Conservation (phyloP, 2,113 vertebrate species). For the Xiphorhynchus elegans region DNA sequence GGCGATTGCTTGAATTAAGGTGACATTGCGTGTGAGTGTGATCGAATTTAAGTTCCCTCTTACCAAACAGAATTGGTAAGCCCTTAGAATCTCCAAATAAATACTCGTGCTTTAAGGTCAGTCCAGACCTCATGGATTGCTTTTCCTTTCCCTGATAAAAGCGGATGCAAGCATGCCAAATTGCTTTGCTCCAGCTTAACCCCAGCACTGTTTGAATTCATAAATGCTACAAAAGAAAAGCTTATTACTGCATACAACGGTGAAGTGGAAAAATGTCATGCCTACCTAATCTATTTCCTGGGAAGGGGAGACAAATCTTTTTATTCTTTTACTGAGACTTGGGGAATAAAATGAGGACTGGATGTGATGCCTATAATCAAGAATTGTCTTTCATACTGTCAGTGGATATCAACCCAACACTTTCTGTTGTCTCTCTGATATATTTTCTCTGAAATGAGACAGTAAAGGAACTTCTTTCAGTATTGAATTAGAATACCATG, state of each 20-base stretch:
- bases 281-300: constrained; percentile 66
- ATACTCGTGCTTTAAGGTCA: constrained; percentile 55
- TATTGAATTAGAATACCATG: not conserved
- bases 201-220: constrained; percentile 65
- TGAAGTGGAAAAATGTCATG: constrained; percentile 63
- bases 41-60: constrained; percentile 39
- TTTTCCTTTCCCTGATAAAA: constrained; percentile 70
- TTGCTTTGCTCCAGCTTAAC: constrained; percentile 77
- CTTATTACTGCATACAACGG: constrained; percentile 37
- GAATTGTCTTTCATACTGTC: constrained; percentile 40
- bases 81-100: constrained; percentile 47
- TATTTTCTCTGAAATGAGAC: not conserved
- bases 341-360: constrained; percentile 36
- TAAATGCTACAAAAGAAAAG: constrained; percentile 69
- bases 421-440: not conserved
- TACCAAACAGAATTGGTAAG: constrained; percentile 50
- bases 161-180: constrained; percentile 66
- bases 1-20: constrained; percentile 27
- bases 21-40: constrained; percentile 22
- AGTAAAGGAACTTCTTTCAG: not conserved
- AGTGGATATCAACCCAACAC: not conserved
- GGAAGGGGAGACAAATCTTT: constrained; percentile 27
- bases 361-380: constrained; percentile 13
- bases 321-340: constrained; percentile 47
- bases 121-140: constrained; percentile 43